These are phyloP conservation scores for Ariolimax columbianus DNA, from an alignment of 2,888 invertebrate genomes.

Conservation along the genomic window DNA sequence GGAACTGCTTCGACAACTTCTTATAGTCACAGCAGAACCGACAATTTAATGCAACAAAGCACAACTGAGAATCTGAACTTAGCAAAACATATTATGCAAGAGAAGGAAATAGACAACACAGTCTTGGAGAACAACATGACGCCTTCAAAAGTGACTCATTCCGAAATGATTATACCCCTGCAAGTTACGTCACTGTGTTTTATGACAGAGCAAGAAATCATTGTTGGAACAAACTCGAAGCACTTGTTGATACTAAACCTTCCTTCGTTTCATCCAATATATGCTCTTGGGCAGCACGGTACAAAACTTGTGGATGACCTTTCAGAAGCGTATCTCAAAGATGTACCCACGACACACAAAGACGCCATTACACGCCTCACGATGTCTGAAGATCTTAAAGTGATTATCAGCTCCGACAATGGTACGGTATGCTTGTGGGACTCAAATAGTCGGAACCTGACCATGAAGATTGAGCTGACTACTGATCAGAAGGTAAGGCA, in stretches of 20 bases:
- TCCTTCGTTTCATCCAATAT: slow-evolving; percentile 18
- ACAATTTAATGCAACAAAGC: not conserved
- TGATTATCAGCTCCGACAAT: slow-evolving; percentile 24
- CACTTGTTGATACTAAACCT: slow-evolving; percentile 37
- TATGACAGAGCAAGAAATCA: slow-evolving; percentile 33
- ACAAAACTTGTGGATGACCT: not conserved
- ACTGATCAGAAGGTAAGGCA: slow-evolving; percentile 27
- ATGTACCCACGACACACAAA: slow-evolving; percentile 22
- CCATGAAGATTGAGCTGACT: slow-evolving; percentile 12
- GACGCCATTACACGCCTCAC: slow-evolving; percentile 9
- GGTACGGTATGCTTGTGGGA: slow-evolving; percentile 40
- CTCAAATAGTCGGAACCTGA: slow-evolving; percentile 7
- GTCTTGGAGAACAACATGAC: not conserved
- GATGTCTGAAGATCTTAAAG: slow-evolving; percentile 16
- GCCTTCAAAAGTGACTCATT: not conserved
- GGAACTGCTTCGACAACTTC: not conserved
- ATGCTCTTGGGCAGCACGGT: slow-evolving; percentile 17
- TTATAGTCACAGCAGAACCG: not conserved
- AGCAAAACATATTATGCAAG: not conserved
- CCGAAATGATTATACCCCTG: not conserved
- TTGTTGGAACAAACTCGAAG: slow-evolving; percentile 28
- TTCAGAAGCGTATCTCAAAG: not conserved
- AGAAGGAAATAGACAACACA: not conserved
- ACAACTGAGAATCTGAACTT: not conserved
- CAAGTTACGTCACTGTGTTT: slow-evolving; percentile 34